Conservation (phyloP, 2,113 vertebrate species). For the Malaclemys terrapin region DNA sequence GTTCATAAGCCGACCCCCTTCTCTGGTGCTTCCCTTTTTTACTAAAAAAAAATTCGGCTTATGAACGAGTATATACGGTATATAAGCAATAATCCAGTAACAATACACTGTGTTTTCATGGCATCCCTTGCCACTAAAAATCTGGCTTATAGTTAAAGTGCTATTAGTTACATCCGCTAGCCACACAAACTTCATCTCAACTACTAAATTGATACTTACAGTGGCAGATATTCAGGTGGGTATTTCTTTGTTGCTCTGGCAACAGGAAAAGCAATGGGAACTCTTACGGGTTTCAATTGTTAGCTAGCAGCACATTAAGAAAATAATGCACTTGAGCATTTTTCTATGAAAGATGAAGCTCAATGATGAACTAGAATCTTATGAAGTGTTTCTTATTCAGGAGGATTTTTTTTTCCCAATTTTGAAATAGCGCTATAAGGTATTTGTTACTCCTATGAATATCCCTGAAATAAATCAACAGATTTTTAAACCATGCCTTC, state of each 20-base stretch:
- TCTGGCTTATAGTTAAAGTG: constrained; percentile 7
- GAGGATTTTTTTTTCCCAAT: background rate
- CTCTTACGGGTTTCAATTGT: constrained; percentile 41
- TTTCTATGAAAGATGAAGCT: constrained; percentile 16
- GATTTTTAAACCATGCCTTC: background rate
- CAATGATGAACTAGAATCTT: background rate
- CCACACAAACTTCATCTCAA: constrained; percentile 31
- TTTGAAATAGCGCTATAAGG: background rate
- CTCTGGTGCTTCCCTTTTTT: too few relatives aligned
- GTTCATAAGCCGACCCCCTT: too few relatives aligned
- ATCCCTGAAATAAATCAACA: too few relatives aligned
- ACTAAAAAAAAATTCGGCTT: too few relatives aligned
- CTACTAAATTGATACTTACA: constrained; percentile 46
- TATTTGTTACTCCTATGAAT: background rate
- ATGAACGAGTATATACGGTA: too few relatives aligned
- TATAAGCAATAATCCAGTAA: constrained; percentile 34
- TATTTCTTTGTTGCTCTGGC: constrained; percentile 70
- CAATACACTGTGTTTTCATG: constrained; percentile 9
- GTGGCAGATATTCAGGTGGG: constrained; percentile 53
- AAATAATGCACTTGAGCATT: constrained; percentile 30
- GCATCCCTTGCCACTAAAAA: constrained; percentile 22
- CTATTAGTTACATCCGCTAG: background rate
- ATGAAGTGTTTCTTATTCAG: background rate
- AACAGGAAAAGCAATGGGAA: constrained; percentile 42
- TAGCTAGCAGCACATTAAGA: constrained; percentile 31